Conservation (phyloP, 1,140 invertebrate genomes). For the Tribolium castaneum region DNA sequence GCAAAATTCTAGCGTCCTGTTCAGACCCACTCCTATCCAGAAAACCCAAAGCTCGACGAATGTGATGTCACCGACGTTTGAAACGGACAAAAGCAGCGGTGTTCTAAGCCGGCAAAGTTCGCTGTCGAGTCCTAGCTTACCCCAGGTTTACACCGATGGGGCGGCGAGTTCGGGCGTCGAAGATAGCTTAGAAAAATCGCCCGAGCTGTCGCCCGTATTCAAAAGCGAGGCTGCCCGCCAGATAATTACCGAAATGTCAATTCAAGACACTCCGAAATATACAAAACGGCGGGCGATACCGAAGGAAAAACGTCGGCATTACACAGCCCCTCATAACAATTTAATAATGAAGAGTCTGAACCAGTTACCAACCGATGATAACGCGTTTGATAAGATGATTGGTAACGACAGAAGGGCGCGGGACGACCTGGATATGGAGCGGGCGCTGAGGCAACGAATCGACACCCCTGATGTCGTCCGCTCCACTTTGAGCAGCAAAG, state of each 20-base stretch:
- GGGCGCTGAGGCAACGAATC: constrained; percentile 75
- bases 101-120: constrained; percentile 49
- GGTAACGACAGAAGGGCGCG: constrained; percentile 69
- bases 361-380: constrained; percentile 54
- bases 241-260: constrained; percentile 85
- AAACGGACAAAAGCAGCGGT: constrained; percentile 40
- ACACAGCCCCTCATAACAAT: constrained; percentile 81
- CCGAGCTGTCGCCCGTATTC: constrained; percentile 74
- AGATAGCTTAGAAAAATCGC: constrained; percentile 54
- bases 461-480: constrained; percentile 87
- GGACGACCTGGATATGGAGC: constrained; percentile 88
- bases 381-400: constrained; percentile 54
- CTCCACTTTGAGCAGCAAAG: constrained; percentile 76
- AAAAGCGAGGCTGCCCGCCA: constrained; percentile 86
- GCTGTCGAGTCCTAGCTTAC: constrained; percentile 54
- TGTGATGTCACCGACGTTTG: constrained; percentile 35
- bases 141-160: constrained; percentile 36
- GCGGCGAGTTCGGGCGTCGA: constrained; percentile 29
- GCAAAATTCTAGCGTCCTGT: constrained; percentile 54
- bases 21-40: constrained; percentile 52
- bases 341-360: constrained; percentile 58
- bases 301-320: constrained; percentile 84
- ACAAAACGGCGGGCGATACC: constrained; percentile 71
- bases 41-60: constrained; percentile 53
- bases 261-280: constrained; percentile 61